These are phyloP conservation scores for Phyllopteryx taeniolatus DNA, from an alignment of 2,113 vertebrate genomes.

Conservation along the genomic window DNA sequence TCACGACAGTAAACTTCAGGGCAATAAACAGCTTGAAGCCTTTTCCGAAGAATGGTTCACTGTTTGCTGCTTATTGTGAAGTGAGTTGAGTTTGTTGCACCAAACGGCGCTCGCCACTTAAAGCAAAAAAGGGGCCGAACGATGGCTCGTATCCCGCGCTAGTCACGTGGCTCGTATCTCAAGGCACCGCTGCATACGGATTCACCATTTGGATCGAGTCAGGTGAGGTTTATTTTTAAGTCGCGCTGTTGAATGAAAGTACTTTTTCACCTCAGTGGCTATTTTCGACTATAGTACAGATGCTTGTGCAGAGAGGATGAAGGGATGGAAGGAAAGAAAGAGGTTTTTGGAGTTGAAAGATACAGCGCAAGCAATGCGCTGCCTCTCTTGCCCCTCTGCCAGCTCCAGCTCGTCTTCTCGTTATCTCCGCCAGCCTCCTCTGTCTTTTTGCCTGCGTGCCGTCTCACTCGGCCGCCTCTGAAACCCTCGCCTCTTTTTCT, in stretches of 20 bases:
- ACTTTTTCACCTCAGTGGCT: constrained; percentile 6
- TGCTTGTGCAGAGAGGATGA: constrained; percentile 6
- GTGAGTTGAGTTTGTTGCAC: too few relatives aligned
- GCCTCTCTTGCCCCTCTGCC: not conserved
- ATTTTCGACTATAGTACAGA: constrained; percentile 8
- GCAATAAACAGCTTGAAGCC: too few relatives aligned
- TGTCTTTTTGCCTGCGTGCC: constrained; percentile 19
- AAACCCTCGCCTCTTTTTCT: constrained; percentile 3
- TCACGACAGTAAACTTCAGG: not conserved
- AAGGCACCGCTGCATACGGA: too few relatives aligned
- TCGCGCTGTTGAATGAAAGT: constrained; percentile 5
- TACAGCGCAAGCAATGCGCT: constrained; percentile 5
- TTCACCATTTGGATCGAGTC: too few relatives aligned
- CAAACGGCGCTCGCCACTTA: too few relatives aligned
- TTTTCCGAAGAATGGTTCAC: too few relatives aligned
- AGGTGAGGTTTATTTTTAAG: not conserved
- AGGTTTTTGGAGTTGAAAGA: not conserved
- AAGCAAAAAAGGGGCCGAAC: too few relatives aligned
- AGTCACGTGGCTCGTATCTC: too few relatives aligned
- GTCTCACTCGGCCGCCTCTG: constrained; percentile 26
- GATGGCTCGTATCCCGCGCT: too few relatives aligned
- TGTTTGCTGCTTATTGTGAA: too few relatives aligned
- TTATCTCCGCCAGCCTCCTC: constrained; percentile 23
- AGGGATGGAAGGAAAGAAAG: not conserved
- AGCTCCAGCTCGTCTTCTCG: not conserved